A percentile compares a stretch with the other conserved stretches of the same genome.
Evolutionary conservation across 1,140 invertebrate genomes (phyloP).

Genomic region (Drosophila insularis): DNA sequence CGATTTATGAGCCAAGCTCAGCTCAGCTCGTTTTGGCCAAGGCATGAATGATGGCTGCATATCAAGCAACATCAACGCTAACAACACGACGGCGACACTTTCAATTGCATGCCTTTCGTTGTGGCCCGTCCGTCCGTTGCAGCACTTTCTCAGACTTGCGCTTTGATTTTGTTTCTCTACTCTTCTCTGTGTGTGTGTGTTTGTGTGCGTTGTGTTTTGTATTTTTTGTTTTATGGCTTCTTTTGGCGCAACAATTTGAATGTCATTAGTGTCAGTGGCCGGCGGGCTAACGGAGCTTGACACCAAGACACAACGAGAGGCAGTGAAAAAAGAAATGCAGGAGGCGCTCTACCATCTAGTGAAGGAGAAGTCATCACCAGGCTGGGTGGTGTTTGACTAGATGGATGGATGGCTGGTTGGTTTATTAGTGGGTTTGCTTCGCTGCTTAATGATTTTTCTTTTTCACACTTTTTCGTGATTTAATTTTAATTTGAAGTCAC

Average conservation of each 20-base stretch:
- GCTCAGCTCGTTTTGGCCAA: constrained; percentile 12
- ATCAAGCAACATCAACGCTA: constrained; percentile 42
- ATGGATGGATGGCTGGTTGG: not conserved
- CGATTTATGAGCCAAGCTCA: constrained; percentile 46
- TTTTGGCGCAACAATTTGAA: constrained; percentile 75
- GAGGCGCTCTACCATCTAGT: not conserved
- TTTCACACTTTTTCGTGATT: constrained; percentile 54
- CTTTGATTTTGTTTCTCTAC: constrained; percentile 56
- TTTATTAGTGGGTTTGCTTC: not conserved
- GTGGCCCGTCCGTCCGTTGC: constrained; percentile 4
- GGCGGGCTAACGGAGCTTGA: constrained; percentile 64
- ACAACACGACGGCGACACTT: constrained; percentile 62
- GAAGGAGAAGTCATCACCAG: constrained; percentile 6
- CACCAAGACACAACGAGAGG: constrained; percentile 21
- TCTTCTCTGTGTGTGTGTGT: constrained; percentile 1
- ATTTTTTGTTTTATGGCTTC: constrained; percentile 64
- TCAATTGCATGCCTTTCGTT: constrained; percentile 64
- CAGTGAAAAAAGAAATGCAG: not conserved
- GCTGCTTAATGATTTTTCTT: constrained; percentile 45
- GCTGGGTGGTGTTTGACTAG: constrained; percentile 18
- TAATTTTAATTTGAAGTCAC: constrained; percentile 66
- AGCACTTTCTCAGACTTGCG: constrained; percentile 62
- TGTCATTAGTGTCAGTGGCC: constrained; percentile 72
- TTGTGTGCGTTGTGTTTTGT: constrained; percentile 23
- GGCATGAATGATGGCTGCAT: constrained; percentile 56